Base-by-base conservation (phyloP, 1,140 invertebrate species). In the Oscheius sp. region DNA sequence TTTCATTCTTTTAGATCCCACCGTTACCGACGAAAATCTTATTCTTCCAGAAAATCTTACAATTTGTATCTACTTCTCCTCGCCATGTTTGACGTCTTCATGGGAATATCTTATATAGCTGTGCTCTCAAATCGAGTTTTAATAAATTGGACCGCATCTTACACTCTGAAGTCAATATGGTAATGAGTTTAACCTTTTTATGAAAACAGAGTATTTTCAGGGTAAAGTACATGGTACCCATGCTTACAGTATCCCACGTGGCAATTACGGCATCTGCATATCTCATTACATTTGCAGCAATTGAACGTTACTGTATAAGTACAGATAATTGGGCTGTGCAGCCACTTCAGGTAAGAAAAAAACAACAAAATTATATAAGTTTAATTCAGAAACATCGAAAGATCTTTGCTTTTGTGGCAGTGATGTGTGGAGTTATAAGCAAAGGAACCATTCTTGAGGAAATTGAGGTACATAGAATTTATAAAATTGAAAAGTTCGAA, bases 11-110 rank as follows among this genome's bases (percentile, higher is more conserved):
- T n/a, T n/a, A n/a, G n/a, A n/a, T n/a, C n/a, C n/a, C n/a, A n/a
- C n/a, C n/a, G n/a, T n/a, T n/a, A n/a, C n/a, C n/a, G n/a, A n/a
- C n/a, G n/a, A n/a, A n/a, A n/a, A n/a, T n/a, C n/a, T n/a, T n/a
- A n/a, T n/a, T n/a, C 3, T 62, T 70, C 52, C 42, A 71, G 71
- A 69, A 73, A 61, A 32, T 71, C 75, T 3, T 63, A 55, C 29
- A 74, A 76, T 31, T 45, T 76, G 26, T 76, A 76, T 58, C 67
- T 76, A 31, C 49, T 76, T 2, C 18, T 76, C 31, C 58, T 76
- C 3, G 75, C 75, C 31, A 32, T 76, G 15, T 76, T 76, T 58
- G 75, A 76, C 68, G 73, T 76, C 55, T 76, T 76, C 73, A 67
- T 76, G 10, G 69, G 75, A 36, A 52, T 69, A 15, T 29, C 73